These are phyloP conservation scores for Cheilosia scutellata DNA, from an alignment of 2,888 invertebrate species.

Conservation along the genomic window DNA sequence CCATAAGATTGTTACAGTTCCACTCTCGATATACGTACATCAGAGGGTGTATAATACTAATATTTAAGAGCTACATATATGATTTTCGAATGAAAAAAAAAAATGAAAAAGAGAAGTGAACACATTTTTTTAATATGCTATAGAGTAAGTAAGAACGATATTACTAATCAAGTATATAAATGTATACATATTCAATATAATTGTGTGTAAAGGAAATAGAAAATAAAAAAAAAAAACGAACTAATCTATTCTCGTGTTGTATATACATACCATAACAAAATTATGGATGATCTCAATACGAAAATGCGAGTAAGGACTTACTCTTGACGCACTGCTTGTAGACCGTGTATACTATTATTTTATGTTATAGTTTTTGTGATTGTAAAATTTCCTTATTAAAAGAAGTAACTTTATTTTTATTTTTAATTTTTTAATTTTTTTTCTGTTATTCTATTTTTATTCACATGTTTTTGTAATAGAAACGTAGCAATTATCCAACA, in stretches of 20 bases:
- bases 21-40: constrained; percentile 41
- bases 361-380: constrained; percentile 70
- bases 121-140: constrained; percentile 45
- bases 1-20: constrained; percentile 50
- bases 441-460: constrained; percentile 74
- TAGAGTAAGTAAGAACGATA: constrained; percentile 41
- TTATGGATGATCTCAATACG: constrained; percentile 37
- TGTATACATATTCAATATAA: constrained; percentile 66
- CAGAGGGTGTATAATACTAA: constrained; percentile 45
- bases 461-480: constrained; percentile 64
- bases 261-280: constrained; percentile 21
- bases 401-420: constrained; percentile 41
- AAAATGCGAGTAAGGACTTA: constrained; percentile 26
- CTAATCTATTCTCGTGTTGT: constrained; percentile 40
- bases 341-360: constrained; percentile 67
- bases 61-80: not conserved
- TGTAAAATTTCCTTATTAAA: constrained; percentile 65
- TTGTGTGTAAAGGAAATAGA: constrained; percentile 57
- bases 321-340: constrained; percentile 65
- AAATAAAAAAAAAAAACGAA: constrained; percentile 37
- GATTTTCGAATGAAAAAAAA: constrained; percentile 38
- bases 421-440: constrained; percentile 54
- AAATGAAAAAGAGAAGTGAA: constrained; percentile 5
- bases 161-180: constrained; percentile 57
- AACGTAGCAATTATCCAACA: constrained; percentile 61